phyloP scores from a whole-genome alignment of 2,888 invertebrate species.

The Phortica okadai region DNA sequence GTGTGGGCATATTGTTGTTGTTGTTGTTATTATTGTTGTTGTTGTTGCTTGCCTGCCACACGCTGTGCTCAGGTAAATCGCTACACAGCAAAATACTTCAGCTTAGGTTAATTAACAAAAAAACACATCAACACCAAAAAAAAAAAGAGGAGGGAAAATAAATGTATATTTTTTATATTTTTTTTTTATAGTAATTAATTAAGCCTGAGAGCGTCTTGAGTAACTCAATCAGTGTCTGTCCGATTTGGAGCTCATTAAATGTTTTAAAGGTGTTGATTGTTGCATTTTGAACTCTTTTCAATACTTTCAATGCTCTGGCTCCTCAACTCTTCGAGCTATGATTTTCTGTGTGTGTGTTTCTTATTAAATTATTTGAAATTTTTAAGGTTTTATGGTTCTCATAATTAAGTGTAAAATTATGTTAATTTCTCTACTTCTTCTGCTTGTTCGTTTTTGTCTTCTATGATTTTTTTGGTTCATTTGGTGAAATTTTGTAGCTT shows the following conservation, averaged over 20 bases:
- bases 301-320: background rate
- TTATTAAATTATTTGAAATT: constrained; percentile 42
- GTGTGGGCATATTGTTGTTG: no score
- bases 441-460: constrained; percentile 3
- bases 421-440: constrained; percentile 50
- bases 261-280: constrained; percentile 22
- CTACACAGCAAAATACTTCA: constrained; percentile 44
- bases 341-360: background rate
- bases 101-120: constrained; percentile 53
- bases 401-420: constrained; percentile 69
- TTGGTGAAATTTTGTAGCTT: constrained; percentile 6
- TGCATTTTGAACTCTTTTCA: background rate
- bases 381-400: constrained; percentile 39
- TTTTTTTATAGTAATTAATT: constrained; percentile 44
- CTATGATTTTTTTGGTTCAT: constrained; percentile 16
- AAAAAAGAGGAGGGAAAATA: background rate
- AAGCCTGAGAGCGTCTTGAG: constrained; percentile 1
- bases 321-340: background rate
- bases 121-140: background rate
- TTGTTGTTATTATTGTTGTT: no score
- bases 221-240: constrained; percentile 27
- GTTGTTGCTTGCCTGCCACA: constrained; percentile 19
- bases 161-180: constrained; percentile 38
- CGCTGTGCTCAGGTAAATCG: constrained; percentile 44
- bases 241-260: background rate